Evolutionary conservation across 1,140 invertebrate genomes (phyloP).

Genomic region (Meloidogyne floridensis): DNA sequence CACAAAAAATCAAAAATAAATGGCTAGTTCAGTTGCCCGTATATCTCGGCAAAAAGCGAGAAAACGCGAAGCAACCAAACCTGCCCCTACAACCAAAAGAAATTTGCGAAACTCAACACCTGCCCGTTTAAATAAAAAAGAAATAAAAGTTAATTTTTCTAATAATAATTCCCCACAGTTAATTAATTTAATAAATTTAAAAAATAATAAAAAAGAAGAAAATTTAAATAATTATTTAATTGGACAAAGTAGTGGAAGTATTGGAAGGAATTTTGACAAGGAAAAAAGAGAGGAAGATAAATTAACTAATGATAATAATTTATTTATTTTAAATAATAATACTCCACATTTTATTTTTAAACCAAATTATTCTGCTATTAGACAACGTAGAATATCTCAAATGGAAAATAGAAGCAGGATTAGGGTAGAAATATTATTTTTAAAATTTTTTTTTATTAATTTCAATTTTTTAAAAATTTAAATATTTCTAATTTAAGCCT

Average conservation of each 20-base stretch:
- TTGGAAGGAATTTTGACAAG: too few species aligned
- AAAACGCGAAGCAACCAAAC: background rate
- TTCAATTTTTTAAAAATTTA: background rate
- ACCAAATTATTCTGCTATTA: slow-evolving; percentile 19
- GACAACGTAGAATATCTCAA: slow-evolving; percentile 27
- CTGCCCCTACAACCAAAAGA: too few species aligned
- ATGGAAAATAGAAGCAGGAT: slow-evolving; percentile 52
- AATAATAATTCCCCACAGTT: too few species aligned
- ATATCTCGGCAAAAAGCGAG: background rate
- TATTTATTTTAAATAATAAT: background rate
- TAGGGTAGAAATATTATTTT: background rate
- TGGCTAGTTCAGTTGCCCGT: background rate
- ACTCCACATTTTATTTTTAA: slow-evolving; percentile 9
- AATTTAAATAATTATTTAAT: too few species aligned
- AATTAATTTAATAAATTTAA: background rate
- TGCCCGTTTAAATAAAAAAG: too few species aligned
- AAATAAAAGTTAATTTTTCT: too few species aligned
- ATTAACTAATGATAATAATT: too few species aligned
- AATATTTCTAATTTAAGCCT: background rate
- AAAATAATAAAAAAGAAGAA: too few species aligned
- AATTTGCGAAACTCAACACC: too few species aligned
- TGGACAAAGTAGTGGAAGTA: too few species aligned
- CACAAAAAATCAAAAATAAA: background rate
- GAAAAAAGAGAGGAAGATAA: too few species aligned
- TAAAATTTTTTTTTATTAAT: too few species aligned